Conservation (phyloP, 2,888 invertebrate genomes). For the Nipponacmea schrenckii region DNA sequence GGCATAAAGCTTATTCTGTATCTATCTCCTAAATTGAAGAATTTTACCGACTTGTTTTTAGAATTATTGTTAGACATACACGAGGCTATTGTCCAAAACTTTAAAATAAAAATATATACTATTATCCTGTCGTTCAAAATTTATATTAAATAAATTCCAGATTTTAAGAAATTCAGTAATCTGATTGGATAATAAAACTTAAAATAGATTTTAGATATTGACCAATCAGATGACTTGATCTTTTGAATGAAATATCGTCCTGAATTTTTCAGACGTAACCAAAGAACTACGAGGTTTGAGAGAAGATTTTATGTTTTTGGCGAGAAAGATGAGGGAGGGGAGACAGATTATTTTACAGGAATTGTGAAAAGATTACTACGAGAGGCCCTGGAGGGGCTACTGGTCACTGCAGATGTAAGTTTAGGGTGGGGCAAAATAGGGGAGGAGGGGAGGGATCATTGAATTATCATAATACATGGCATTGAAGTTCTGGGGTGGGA, state of each 20-base stretch:
- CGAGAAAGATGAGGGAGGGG: constrained; percentile 51
- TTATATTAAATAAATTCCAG: no score
- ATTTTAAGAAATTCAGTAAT: no score
- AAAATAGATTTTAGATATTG: no score
- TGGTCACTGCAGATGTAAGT: constrained; percentile 62
- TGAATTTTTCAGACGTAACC: constrained; percentile 30
- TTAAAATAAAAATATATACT: no score
- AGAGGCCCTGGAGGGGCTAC: constrained; percentile 62
- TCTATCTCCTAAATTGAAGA: no score
- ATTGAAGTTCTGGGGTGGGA: neutral
- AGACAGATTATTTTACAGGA: constrained; percentile 55
- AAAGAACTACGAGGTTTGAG: constrained; percentile 55
- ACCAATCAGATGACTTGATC: no score
- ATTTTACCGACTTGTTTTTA: no score
- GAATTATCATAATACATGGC: neutral
- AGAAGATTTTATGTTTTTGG: constrained; percentile 61
- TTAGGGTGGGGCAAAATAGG: neutral
- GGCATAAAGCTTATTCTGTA: no score
- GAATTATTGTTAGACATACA: no score
- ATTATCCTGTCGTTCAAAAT: no score
- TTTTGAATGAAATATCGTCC: neutral
- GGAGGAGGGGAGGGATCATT: neutral
- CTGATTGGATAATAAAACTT: no score
- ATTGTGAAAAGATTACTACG: constrained; percentile 52
- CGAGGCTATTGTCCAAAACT: no score